A percentile compares a stretch with the other conserved stretches of the same genome.
phyloP scores from a whole-genome alignment of 2,113 vertebrate genomes.

The Colossoma macropomum region DNA sequence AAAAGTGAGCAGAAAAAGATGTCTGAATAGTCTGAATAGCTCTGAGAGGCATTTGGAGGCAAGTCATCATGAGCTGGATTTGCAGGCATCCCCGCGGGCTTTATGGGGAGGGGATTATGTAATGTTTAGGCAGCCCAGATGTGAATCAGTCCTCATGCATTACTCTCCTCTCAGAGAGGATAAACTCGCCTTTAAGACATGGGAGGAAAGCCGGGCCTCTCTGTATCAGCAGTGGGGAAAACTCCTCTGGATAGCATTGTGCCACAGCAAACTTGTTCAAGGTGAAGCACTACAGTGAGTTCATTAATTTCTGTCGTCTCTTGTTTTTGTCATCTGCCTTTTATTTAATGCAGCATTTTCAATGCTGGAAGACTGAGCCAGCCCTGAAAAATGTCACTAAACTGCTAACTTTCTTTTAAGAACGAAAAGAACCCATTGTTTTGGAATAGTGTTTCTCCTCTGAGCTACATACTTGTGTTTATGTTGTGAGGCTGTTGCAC shows the following conservation, averaged over 20 bases:
- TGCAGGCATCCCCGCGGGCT: conserved; percentile 5
- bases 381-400: not conserved
- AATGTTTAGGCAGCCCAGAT: conserved; percentile 24
- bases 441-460: not conserved
- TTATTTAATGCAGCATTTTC: not conserved
- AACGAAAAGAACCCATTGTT: conserved; percentile 3
- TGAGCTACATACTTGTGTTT: not conserved
- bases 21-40: not conserved
- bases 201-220: not conserved
- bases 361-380: not conserved
- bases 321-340: not conserved
- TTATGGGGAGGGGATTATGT: conserved; percentile 26
- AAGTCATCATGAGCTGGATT: conserved; percentile 22
- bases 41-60: not conserved
- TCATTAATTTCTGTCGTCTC: not conserved
- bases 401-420: not conserved
- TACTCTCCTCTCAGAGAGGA: conserved; percentile 42
- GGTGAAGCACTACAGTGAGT: not conserved
- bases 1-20: not conserved
- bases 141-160: conserved; percentile 41
- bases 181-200: conserved; percentile 5
- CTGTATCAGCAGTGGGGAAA: not conserved
- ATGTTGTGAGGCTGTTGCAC: not conserved
- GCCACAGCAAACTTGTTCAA: not conserved
- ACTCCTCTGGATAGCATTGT: not conserved